Percentiles rank a stretch among this genome's conserved stretches.
These are phyloP conservation scores for Drosophila longiperda DNA, from an alignment of 2,888 invertebrate genomes.

Conservation along the genomic window DNA sequence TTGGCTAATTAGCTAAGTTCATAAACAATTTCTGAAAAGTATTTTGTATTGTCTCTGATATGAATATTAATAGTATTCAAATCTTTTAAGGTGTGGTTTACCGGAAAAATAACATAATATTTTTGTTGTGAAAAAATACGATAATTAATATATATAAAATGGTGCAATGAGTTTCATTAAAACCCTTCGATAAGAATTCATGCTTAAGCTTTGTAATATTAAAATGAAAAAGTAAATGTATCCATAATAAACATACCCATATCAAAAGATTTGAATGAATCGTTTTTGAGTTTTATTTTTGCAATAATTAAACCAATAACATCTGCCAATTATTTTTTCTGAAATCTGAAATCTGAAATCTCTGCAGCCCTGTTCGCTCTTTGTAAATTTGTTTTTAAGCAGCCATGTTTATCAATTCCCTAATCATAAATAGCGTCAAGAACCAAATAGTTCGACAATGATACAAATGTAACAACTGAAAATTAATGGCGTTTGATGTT, in stretches of 20 bases:
- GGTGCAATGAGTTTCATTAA: too few relatives aligned
- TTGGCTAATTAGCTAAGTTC: not conserved
- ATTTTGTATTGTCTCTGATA: not conserved
- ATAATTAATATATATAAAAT: not conserved
- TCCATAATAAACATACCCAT: not conserved
- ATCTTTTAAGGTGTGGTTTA: not conserved
- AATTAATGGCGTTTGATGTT: conserved; percentile 33
- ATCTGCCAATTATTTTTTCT: not conserved
- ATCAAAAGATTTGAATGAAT: not conserved
- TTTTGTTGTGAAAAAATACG: not conserved
- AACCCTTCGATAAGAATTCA: too few relatives aligned
- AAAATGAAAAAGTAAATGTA: not conserved
- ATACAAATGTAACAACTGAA: conserved; percentile 64
- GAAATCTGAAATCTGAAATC: too few relatives aligned
- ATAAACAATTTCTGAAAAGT: not conserved
- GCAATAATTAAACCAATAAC: not conserved
- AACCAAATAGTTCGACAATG: conserved; percentile 37
- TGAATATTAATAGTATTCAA: not conserved
- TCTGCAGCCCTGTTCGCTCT: not conserved
- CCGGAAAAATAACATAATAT: not conserved
- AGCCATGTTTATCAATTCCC: conserved; percentile 50
- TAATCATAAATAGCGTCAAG: conserved; percentile 43
- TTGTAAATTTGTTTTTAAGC: conserved; percentile 9
- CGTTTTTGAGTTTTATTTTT: not conserved
- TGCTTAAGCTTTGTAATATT: not conserved